A percentile compares a stretch with the other conserved stretches of the same genome.
phyloP scores from a whole-genome alignment of 2,113 vertebrate genomes.

The Eonycteris spelaea region DNA sequence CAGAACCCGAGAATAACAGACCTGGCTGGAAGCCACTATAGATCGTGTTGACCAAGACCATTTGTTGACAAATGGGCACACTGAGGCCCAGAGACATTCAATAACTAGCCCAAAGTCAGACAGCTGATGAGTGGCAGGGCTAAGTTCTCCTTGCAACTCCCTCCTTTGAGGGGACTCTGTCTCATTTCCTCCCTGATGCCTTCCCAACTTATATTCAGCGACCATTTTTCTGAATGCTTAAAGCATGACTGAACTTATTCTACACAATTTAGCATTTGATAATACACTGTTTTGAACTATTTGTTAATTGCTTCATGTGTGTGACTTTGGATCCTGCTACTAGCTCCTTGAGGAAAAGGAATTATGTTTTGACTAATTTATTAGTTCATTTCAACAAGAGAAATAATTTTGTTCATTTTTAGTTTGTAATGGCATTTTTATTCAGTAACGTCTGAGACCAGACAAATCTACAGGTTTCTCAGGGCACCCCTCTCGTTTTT shows the following conservation, averaged over 20 bases:
- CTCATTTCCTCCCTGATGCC: background rate
- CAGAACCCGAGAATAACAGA: background rate
- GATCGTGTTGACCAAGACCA: background rate
- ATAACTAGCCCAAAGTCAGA: background rate
- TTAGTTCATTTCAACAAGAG: constrained; percentile 14
- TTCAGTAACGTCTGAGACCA: background rate
- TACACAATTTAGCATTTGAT: constrained; percentile 61
- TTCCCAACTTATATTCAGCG: background rate
- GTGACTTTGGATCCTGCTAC: constrained; percentile 4
- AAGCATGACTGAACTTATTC: constrained; percentile 45
- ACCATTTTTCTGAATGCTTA: constrained; percentile 15
- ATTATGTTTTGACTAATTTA: constrained; percentile 63
- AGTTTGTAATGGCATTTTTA: background rate
- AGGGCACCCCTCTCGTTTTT: background rate
- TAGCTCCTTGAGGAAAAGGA: constrained; percentile 60
- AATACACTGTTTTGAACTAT: background rate
- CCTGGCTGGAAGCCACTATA: background rate
- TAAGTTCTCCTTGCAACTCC: background rate
- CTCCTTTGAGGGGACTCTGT: background rate
- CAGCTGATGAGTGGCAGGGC: background rate
- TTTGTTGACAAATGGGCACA: background rate
- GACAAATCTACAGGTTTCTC: background rate
- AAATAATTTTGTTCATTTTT: background rate
- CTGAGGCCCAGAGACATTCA: background rate
- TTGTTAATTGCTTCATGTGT: constrained; percentile 25